Conservation (phyloP, 2,888 invertebrate species). For the Orchestes rusci region DNA sequence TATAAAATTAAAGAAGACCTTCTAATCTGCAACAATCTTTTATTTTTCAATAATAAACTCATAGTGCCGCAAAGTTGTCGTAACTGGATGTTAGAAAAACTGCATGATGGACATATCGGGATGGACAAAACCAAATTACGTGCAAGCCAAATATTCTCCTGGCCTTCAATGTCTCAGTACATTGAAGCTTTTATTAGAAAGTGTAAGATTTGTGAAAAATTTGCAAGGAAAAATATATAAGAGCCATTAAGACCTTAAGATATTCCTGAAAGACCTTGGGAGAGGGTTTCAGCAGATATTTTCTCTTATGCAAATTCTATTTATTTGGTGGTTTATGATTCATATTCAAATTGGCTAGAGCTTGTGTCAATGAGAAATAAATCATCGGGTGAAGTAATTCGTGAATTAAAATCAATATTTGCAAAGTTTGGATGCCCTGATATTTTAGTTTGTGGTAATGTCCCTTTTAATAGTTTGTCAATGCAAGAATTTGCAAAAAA, state of each 20-base stretch:
- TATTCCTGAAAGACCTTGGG: conserved; percentile 7
- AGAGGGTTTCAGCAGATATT: conserved; percentile 7
- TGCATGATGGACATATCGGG: conserved; percentile 16
- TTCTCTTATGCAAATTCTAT: conserved; percentile 6
- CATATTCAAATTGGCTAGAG: conserved; percentile 19
- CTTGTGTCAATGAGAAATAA: conserved; percentile 13
- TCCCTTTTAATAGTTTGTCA: conserved; percentile 14
- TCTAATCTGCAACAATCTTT: conserved; percentile 1
- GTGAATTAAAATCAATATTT: conserved; percentile 4
- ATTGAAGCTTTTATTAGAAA: conserved; percentile 14
- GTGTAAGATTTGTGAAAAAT: conserved; percentile 10
- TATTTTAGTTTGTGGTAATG: conserved; percentile 8
- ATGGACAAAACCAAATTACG: conserved; percentile 17
- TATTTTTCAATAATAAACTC: conserved; percentile 4
- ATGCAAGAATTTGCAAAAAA: conserved; percentile 1
- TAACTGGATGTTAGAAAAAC: conserved; percentile 4
- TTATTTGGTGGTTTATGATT: conserved; percentile 6
- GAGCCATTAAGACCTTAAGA: conserved; percentile 2
- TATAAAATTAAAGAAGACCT: conserved; percentile 7
- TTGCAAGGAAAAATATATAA: conserved; percentile 4
- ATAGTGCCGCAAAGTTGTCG: conserved; percentile 8
- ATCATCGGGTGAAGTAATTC: conserved; percentile 12
- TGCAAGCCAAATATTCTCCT: conserved; percentile 18
- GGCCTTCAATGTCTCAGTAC: conserved; percentile 16
- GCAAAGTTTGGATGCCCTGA: conserved; percentile 5